Conservation (phyloP, 2,797 vertebrate species). For the Eidolon dupreanum region DNA sequence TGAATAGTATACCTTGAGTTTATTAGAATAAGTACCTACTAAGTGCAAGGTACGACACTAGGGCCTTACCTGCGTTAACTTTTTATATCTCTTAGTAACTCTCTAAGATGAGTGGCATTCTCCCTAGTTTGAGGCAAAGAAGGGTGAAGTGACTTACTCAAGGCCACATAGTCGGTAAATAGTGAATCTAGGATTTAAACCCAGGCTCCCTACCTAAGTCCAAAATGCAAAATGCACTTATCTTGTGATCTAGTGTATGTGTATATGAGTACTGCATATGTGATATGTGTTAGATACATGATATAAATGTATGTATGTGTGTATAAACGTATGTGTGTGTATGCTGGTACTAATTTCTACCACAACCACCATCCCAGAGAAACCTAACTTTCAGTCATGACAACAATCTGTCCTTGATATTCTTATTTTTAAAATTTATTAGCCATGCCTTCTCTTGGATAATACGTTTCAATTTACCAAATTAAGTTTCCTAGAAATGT, state of each 20-base stretch:
- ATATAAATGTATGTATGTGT: no score
- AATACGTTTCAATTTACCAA: background rate
- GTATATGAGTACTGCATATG: background rate
- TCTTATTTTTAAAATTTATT: background rate
- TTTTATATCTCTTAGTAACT: background rate
- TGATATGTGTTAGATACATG: no score
- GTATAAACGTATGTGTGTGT: background rate
- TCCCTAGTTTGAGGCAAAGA: background rate
- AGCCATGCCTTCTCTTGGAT: background rate
- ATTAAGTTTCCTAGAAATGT: background rate
- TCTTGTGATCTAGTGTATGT: background rate
- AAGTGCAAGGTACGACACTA: background rate
- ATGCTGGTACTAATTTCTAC: background rate
- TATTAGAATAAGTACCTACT: background rate
- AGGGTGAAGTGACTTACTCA: background rate
- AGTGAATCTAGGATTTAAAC: background rate
- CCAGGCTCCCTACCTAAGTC: background rate
- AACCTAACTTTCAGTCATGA: conserved; percentile 27
- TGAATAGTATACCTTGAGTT: background rate
- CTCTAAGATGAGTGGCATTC: background rate
- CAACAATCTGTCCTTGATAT: background rate
- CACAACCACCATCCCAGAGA: background rate
- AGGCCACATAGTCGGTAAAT: background rate
- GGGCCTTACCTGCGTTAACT: background rate
- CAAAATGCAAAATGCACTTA: background rate